Evolutionary conservation across 35 echinoderm and acorn worm species (phyloP), one percentile per base, ranked within the genome.

Genomic region (Nesometra sesokonis): DNA sequence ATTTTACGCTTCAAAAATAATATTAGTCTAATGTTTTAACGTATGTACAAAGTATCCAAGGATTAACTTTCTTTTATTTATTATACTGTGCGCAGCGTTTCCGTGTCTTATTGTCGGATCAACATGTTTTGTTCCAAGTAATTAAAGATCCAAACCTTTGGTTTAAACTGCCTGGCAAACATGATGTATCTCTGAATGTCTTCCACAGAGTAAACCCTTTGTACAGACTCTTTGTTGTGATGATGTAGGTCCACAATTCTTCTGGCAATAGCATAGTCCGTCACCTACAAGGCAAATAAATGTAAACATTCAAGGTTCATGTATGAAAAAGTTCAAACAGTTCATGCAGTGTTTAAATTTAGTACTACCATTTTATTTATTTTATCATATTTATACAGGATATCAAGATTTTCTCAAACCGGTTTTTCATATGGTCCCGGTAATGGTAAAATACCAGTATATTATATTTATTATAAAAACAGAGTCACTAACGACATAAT

Each of bases 91-190:
- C n/a, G n/a, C n/a, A n/a, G n/a, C n/a, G n/a, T n/a, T n/a, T n/a
- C n/a, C n/a, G n/a, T n/a, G n/a, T n/a, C n/a, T n/a, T n/a, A n/a
- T n/a, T n/a, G n/a, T n/a, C n/a, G n/a, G n/a, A n/a, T n/a, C n/a
- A n/a, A 43, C 38, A 7, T 43, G 15, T 43, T 43, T 17, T 67
- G 52, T 67, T 67, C 7, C 8, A 67, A 17, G 7, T 2, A 17
- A 31, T 3, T 81, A 35, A 32, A 31, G 32, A 0, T 31, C 13
- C 32, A 34, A 81, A 97, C 95, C 90, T 89, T 89, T 29, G 95
- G 95, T 83, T 93, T 93, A 81, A 97, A 97, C 76, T 97, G 95
- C 79, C 92, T 89, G 33, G 95, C 95, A 97, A 97, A 97, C 86
- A 93, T 97, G 29, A 97, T 87, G 40, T 97, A 97, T 32, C 95